Evolutionary conservation across 2,113 vertebrate species (phyloP), one percentile per base, ranked within the genome.

Genomic region (Anarrhichthys ocellatus): DNA sequence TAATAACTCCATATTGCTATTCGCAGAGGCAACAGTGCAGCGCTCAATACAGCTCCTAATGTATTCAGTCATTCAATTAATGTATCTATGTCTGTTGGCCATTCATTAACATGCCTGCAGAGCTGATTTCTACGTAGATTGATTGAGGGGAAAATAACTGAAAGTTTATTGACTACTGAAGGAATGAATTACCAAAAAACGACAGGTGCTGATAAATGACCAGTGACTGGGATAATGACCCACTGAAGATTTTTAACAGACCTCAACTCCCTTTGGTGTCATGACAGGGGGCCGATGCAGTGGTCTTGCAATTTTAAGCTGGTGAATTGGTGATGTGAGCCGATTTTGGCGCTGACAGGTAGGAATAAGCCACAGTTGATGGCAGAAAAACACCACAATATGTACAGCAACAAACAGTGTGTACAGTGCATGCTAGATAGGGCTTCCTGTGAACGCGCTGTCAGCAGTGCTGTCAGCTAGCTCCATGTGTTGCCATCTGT

Each of bases 401-500:
- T 59, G 64, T 80, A 66, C 81, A 76, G 81, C 85, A 88, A 81
- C 88, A 90, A 88, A 90, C 87, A 87, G 59, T 73, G 82, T 83
- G 83, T 74, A 82, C 67, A 74, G 81, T 36, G 83, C 64, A 80
- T 80, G 84, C 87, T 80, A 73, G 85, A 89, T 77, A 81, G 85
- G 80, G 82, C 87, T 89, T 91, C 77, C 80, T 87, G 82, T 79
- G 88, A 91, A 84, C 84, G 89, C 85, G 73, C 82, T 85, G 91
- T 93, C 93, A 92, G 92, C 92, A 92, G 84, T 89, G 87, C 84
- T 92, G 88, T 91, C 92, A 91, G 87, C 88, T 73, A 80, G 71
- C 90, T 87, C 92, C 88, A 52, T 81, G 88, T 90, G 91, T 91
- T 91, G 87, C 93, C 91, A 93, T 91, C 92, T 91, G 91, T 93